Percentiles rank a stretch among this genome's conserved stretches.
phyloP scores from a whole-genome alignment of 2,888 invertebrate genomes.

The Thymelicus lineola region DNA sequence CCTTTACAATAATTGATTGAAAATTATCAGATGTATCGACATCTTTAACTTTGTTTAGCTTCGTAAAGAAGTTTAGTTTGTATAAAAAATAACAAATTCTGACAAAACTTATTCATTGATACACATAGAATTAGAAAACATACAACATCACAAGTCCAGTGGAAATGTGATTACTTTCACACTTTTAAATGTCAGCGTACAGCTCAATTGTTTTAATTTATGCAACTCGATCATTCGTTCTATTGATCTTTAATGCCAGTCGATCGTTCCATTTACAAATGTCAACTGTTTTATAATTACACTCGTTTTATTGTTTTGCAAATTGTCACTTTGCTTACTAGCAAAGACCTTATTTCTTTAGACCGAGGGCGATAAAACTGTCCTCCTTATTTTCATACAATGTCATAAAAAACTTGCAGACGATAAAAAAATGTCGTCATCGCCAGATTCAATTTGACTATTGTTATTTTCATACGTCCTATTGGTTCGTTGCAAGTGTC shows the following conservation, averaged over 20 bases:
- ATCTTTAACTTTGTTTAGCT: too few species aligned
- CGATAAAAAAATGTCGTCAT: slow-evolving; percentile 10
- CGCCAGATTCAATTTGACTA: slow-evolving; percentile 17
- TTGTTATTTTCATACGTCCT: slow-evolving; percentile 25
- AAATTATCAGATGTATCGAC: too few species aligned
- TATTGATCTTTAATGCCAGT: slow-evolving; percentile 19
- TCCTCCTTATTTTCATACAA: not conserved
- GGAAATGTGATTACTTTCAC: slow-evolving; percentile 14
- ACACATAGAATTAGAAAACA: not conserved
- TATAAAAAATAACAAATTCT: too few species aligned
- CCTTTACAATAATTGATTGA: too few species aligned
- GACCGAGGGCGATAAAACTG: not conserved
- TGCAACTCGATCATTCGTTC: slow-evolving; percentile 20
- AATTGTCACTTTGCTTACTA: not conserved
- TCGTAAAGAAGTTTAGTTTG: too few species aligned
- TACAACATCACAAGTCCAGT: not conserved
- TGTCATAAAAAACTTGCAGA: slow-evolving; percentile 5
- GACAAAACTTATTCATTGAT: too few species aligned
- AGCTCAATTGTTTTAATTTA: slow-evolving; percentile 16
- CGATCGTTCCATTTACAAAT: slow-evolving; percentile 17
- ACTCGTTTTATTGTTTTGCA: slow-evolving; percentile 3
- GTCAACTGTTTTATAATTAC: slow-evolving; percentile 8
- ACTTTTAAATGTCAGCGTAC: slow-evolving; percentile 20
- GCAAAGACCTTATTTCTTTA: too few species aligned
- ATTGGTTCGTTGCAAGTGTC: slow-evolving; percentile 32